Evolutionary conservation across 2,888 invertebrate genomes (phyloP), one percentile per base, ranked within the genome.

Genomic region (Acrobasis repandana): DNA sequence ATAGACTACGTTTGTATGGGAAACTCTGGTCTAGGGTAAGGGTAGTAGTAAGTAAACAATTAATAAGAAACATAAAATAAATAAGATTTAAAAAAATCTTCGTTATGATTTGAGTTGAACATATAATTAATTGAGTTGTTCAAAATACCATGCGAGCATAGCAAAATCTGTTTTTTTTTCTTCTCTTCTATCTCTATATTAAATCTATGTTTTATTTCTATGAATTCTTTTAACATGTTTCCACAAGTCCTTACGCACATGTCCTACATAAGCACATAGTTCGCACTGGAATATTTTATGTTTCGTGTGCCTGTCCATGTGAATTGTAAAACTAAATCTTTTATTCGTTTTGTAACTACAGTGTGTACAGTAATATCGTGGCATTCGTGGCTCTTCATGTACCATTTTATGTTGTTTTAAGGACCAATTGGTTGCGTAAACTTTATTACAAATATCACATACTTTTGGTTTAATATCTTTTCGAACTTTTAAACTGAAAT

Each of bases 381-480:
- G 9, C 11, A 10, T 11, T 10, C 11, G 9, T 5, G 11, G 43
- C 2, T 43, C 11, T 38, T 9, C 2, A 47, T 51, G 57, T 10
- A 18, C 47, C 1, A 8, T 1, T 51, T 51, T 57, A 43, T 57
- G 61, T 33, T 43, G 5, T 4, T 16, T 9, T 14, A 6, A 28
- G 1, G 46, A 34, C 11, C n/a, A 8, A 0, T n/a, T 16, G 16
- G 6, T 14, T n/a, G 11, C 14, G 11, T 16, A 9, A 43, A 15
- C 16, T 54, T 65, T 63, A 48, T 56, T 28, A 20, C 58, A 59
- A 38, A 59, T 34, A 43, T 33, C 28, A 46, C 59, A 59, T 36
- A 28, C 8, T 28, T 28, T 28, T 28, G 28, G 28, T 6, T 28
- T 28, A 28, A n/a, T n/a, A n/a, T 28, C 28, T 28, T 28, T 8